A percentile compares a stretch with the other conserved stretches of the same genome.
These are phyloP conservation scores for Tolmerus cingulatus DNA, from an alignment of 2,888 invertebrate genomes.

Conservation along the genomic window DNA sequence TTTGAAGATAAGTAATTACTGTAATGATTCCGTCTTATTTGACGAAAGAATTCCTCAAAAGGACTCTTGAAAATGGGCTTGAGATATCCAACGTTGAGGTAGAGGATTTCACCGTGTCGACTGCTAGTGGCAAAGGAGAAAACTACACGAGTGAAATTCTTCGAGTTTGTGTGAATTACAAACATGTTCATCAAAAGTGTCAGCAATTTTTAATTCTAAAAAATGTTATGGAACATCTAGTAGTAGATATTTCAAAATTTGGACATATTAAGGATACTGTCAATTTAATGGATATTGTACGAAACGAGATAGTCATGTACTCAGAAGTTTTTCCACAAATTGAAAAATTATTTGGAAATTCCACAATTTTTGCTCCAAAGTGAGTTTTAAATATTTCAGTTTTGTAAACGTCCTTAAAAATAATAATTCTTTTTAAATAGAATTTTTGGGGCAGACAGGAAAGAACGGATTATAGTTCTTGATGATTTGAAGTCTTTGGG, in stretches of 20 bases:
- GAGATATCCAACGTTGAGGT: constrained; percentile 57
- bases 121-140: constrained; percentile 59
- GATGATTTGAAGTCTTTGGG: constrained; percentile 65
- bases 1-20: neutral
- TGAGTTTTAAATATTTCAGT: constrained; percentile 36
- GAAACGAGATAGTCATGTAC: constrained; percentile 64
- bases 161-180: constrained; percentile 57
- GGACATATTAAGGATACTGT: no score
- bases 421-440: neutral
- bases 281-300: constrained; percentile 61
- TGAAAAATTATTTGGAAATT: constrained; percentile 60
- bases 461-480: neutral
- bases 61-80: constrained; percentile 58
- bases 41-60: constrained; percentile 44
- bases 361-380: constrained; percentile 58
- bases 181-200: constrained; percentile 56
- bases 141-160: constrained; percentile 62
- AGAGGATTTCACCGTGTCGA: constrained; percentile 56
- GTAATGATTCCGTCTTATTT: neutral
- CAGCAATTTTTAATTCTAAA: constrained; percentile 59
- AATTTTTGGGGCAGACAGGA: neutral
- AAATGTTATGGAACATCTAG: constrained; percentile 53
- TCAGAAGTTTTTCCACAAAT: constrained; percentile 62
- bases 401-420: no score
- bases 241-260: constrained; percentile 56